These are phyloP conservation scores for Platerodrilus igneus DNA, from an alignment of 2,888 invertebrate species.

Conservation along the genomic window DNA sequence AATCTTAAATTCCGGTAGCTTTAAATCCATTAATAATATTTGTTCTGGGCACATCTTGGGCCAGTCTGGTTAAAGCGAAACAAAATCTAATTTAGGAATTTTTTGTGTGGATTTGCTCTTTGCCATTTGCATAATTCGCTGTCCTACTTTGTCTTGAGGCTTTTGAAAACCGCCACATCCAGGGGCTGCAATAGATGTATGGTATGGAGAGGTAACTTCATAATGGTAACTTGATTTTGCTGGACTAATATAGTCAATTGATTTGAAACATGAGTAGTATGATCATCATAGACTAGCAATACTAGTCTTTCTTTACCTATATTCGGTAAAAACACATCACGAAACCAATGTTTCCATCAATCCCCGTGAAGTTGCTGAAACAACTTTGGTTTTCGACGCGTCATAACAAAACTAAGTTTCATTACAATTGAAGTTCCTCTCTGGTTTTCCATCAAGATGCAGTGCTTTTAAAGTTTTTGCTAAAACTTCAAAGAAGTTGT, in stretches of 20 bases:
- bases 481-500: constrained; percentile 9
- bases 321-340: constrained; percentile 7
- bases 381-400: constrained; percentile 21
- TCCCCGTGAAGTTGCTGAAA: constrained; percentile 33
- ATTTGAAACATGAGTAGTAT: constrained; percentile 30
- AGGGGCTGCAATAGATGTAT: constrained; percentile 21
- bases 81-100: constrained; percentile 17
- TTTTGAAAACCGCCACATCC: too few relatives aligned
- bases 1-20: constrained; percentile 14
- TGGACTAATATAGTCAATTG: constrained; percentile 27
- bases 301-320: constrained; percentile 10
- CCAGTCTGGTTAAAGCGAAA: constrained; percentile 6
- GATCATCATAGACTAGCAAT: constrained; percentile 28
- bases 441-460: constrained; percentile 16
- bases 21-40: constrained; percentile 13
- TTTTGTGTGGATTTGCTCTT: constrained; percentile 21
- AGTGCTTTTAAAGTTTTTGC: constrained; percentile 9
- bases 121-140: constrained; percentile 22
- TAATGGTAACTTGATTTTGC: constrained; percentile 19
- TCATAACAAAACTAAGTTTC: constrained; percentile 22
- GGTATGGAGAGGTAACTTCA: constrained; percentile 15
- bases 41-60: constrained; percentile 3
- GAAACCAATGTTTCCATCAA: constrained; percentile 35
- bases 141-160: constrained; percentile 19
- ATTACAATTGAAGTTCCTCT: constrained; percentile 18